Evolutionary conservation across 2,888 invertebrate species (phyloP), one percentile per base, ranked within the genome.

Genomic region (Agrotis clavis): DNA sequence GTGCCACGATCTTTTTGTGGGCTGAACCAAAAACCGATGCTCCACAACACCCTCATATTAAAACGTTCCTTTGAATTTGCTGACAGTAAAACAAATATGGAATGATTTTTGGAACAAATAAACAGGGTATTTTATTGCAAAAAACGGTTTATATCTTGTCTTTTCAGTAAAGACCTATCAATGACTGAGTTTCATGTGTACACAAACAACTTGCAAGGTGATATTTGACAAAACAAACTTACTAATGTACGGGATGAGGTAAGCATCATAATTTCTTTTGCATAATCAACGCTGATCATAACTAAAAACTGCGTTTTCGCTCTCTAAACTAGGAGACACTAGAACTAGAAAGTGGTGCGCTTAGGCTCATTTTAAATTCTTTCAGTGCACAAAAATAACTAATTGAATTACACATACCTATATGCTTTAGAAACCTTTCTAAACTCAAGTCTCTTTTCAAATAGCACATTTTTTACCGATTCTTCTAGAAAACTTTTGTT

Each of bases 1-100:
- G 76, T 76, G 62, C 69, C 60, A 51, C 70, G 76, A 64, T 73
- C 72, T 72, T 53, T 69, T 63, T 81, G 83, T 71, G 71, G 74
- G 70, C 57, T 77, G 69, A 83, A 78, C 74, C 72, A 74, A 72
- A 71, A 69, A 69, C 74, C 73, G 60, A 70, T 71, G 60, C 50
- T 81, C 67, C 65, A 71, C 56, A 70, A 70, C 30, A 69, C 67
- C 62, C 67, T 67, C 62, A 69, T 79, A 81, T 72, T 59, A 79
- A 69, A 71, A 68, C 54, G 60, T 48, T 61, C 30, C 67, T 56
- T 69, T 64, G 53, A 71, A 62, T 50, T 62, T 59, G 11, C 53
- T 62, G 60, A 25, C 30, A 54, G 21, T n/a, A 61, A 80, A 72
- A 73, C 53, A 69, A 79, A 59, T 45, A 53, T 25, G 25, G 50